A percentile compares a stretch with the other conserved stretches of the same genome.
Conservation (phyloP, 2,797 vertebrate genomes). For the Sphenodon punctatus region DNA sequence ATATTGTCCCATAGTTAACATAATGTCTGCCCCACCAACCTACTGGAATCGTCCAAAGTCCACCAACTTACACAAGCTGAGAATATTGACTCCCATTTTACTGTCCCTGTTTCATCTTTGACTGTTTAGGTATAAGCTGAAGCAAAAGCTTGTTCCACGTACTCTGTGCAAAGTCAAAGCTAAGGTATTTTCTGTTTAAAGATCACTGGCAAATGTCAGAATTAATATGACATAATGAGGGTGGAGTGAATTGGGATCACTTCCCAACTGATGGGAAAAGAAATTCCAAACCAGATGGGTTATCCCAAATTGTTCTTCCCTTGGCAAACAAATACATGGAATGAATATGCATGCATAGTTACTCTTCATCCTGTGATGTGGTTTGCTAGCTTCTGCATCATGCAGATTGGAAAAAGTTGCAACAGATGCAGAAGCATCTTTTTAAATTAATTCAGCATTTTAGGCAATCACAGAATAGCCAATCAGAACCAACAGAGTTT, state of each 20-base stretch:
- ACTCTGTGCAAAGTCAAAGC: not conserved
- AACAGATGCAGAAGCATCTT: fast-evolving
- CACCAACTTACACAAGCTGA: fast-evolving
- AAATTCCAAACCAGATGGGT: not conserved
- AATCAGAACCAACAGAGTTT: too few relatives aligned
- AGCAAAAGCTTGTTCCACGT: not conserved
- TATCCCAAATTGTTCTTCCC: not conserved
- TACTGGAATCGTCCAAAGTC: not conserved
- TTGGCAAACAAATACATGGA: not conserved
- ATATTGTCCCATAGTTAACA: too few relatives aligned
- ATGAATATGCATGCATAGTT: not conserved
- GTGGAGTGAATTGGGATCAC: not conserved
- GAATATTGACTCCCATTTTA: not conserved
- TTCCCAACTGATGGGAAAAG: not conserved
- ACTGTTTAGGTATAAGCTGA: not conserved
- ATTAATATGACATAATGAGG: not conserved
- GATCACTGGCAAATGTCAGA: not conserved
- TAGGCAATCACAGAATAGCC: too few relatives aligned
- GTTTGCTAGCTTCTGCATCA: not conserved
- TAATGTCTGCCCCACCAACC: too few relatives aligned
- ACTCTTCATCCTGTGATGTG: not conserved
- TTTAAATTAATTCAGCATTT: too few relatives aligned
- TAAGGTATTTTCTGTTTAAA: not conserved
- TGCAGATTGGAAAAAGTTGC: constrained; percentile 6
- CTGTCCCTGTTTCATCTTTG: not conserved